Conservation (phyloP, 2,113 vertebrate species). For the Typhlomys cinereus region DNA sequence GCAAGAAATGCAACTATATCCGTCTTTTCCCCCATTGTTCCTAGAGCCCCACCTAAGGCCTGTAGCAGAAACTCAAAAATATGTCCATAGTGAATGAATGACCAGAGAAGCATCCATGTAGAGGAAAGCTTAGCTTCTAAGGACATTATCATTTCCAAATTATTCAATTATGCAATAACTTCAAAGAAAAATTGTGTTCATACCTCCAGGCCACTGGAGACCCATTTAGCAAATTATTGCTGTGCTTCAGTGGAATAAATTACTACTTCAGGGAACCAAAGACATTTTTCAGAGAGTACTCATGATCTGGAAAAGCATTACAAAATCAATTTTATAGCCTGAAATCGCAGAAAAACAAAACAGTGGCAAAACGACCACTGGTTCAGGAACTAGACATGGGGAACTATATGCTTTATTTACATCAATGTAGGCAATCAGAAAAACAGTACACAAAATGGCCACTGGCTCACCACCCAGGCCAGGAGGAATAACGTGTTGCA, state of each 20-base stretch:
- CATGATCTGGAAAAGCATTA: constrained; percentile 63
- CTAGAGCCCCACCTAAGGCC: background rate
- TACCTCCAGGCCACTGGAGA: constrained; percentile 30
- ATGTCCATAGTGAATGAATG: background rate
- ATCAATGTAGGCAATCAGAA: too few relatives aligned
- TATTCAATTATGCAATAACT: constrained; percentile 28
- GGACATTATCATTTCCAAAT: constrained; percentile 28
- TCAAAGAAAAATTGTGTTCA: constrained; percentile 58
- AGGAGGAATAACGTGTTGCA: too few relatives aligned
- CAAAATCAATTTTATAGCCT: constrained; percentile 42
- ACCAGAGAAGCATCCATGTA: background rate
- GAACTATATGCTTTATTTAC: too few relatives aligned
- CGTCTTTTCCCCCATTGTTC: background rate
- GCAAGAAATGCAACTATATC: background rate
- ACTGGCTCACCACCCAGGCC: too few relatives aligned
- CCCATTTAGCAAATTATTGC: constrained; percentile 61
- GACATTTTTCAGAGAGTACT: constrained; percentile 40
- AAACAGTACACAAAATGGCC: too few relatives aligned
- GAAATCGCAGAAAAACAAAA: constrained; percentile 25
- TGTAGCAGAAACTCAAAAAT: background rate
- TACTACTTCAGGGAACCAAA: constrained; percentile 57
- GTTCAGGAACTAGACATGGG: background rate
- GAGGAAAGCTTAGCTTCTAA: constrained; percentile 1
- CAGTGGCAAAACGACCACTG: constrained; percentile 24
- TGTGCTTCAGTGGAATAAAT: constrained; percentile 43